phyloP scores from a whole-genome alignment of 2,113 vertebrate genomes.

The Dicaeum eximium region DNA sequence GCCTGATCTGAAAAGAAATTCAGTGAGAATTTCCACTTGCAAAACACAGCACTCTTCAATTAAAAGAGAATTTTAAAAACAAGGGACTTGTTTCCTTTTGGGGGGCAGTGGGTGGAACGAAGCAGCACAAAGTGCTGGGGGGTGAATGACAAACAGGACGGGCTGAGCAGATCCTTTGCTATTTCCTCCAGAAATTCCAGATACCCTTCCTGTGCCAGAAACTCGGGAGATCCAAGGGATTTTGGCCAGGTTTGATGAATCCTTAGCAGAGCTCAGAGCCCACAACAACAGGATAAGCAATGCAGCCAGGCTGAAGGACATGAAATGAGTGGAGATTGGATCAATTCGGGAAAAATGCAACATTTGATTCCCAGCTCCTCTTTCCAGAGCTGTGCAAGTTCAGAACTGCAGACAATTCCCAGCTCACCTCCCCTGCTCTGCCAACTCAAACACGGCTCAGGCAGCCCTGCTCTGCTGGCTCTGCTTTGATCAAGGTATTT shows the following conservation, averaged over 20 bases:
- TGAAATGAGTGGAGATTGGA: not conserved
- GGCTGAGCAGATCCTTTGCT: not conserved
- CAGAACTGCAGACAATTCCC: not conserved
- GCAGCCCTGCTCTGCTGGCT: not conserved
- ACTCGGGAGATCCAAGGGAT: not conserved
- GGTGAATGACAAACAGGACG: not conserved
- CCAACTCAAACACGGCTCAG: fast-evolving
- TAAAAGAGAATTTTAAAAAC: not conserved
- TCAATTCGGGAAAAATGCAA: not conserved
- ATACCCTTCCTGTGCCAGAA: not conserved
- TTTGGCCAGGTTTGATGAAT: not conserved
- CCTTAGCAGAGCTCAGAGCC: not conserved
- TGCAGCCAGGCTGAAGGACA: not conserved
- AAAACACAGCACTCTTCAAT: not conserved
- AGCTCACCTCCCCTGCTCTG: not conserved
- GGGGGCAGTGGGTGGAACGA: not conserved
- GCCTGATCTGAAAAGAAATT: not conserved
- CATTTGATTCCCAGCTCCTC: not conserved
- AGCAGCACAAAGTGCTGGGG: not conserved
- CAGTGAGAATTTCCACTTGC: not conserved
- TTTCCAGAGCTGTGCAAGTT: not conserved
- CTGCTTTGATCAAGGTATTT: not conserved
- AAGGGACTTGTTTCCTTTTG: no score
- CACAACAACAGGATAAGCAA: not conserved
- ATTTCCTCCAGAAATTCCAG: not conserved